Conservation (phyloP, 2,797 vertebrate genomes). For the Tachyglossus aculeatus region DNA sequence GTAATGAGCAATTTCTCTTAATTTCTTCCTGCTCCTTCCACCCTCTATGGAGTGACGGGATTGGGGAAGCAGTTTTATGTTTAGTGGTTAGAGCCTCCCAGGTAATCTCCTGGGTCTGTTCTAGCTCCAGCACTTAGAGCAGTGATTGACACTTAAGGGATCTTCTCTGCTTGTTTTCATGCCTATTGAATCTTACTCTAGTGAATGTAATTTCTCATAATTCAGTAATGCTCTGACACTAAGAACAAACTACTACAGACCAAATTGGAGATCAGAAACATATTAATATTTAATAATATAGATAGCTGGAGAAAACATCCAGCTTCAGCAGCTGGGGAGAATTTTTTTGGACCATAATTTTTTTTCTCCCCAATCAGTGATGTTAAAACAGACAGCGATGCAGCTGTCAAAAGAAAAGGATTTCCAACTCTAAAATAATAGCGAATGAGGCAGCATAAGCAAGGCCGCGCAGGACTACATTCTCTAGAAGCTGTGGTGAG, state of each 20-base stretch:
- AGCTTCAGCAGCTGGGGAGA: not conserved
- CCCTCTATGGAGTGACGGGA: too few species aligned
- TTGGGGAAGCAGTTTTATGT: too few species aligned
- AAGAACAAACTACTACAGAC: not conserved
- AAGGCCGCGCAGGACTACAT: not conserved
- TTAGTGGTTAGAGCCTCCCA: too few species aligned
- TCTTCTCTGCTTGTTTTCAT: too few species aligned
- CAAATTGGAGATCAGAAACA: not conserved
- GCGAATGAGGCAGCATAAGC: not conserved
- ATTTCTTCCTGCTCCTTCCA: too few species aligned
- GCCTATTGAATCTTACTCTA: too few species aligned
- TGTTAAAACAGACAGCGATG: not conserved
- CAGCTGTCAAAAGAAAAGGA: not conserved
- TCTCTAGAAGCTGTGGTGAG: not conserved
- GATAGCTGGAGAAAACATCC: not conserved
- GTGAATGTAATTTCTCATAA: too few species aligned
- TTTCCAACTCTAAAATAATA: slow-evolving; percentile 1
- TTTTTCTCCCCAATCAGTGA: slow-evolving; percentile 1
- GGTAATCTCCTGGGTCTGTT: too few species aligned
- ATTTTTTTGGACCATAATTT: not conserved
- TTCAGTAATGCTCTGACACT: too few species aligned
- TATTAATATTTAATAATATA: not conserved
- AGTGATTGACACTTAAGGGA: too few species aligned
- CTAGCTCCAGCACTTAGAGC: too few species aligned
- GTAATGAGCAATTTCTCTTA: too few species aligned